A percentile compares a stretch with the other conserved stretches of the same genome.
Conservation (phyloP, 1,140 invertebrate genomes). For the Oryzaephilus surinamensis region DNA sequence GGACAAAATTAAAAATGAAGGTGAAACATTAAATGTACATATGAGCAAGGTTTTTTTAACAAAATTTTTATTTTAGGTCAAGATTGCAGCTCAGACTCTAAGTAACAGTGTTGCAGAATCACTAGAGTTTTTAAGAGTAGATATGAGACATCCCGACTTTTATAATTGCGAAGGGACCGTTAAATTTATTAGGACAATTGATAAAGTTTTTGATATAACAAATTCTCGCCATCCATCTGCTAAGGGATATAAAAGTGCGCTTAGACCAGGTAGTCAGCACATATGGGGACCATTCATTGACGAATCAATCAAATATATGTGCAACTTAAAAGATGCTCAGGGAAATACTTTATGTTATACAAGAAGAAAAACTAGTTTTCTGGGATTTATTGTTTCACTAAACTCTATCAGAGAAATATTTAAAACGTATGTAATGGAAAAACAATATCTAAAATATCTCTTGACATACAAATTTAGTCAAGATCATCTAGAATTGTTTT, state of each 20-base stretch:
- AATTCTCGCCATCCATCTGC: conserved; percentile 13
- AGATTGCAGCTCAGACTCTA: conserved; percentile 25
- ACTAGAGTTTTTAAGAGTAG: conserved; percentile 18
- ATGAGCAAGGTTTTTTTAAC: too few species aligned
- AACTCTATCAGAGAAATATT: too few species aligned
- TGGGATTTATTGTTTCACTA: too few species aligned
- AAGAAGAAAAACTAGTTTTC: too few species aligned
- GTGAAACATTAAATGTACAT: too few species aligned
- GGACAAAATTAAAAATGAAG: conserved; percentile 31
- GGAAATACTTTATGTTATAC: too few species aligned
- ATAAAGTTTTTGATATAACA: conserved; percentile 28
- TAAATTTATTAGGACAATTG: conserved; percentile 21
- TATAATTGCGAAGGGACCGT: conserved; percentile 16
- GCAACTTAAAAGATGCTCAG: too few species aligned
- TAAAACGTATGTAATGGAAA: too few species aligned
- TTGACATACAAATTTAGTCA: too few species aligned
- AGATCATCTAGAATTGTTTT: too few species aligned
- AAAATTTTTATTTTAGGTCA: too few species aligned
- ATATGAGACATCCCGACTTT: conserved; percentile 16
- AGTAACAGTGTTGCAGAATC: conserved; percentile 24
- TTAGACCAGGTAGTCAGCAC: background rate
- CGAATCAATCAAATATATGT: background rate
- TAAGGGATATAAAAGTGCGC: background rate
- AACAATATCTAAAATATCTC: too few species aligned
- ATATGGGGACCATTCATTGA: background rate